Conservation (phyloP, 1,140 invertebrate species). For the Drosophila fuyamai region DNA sequence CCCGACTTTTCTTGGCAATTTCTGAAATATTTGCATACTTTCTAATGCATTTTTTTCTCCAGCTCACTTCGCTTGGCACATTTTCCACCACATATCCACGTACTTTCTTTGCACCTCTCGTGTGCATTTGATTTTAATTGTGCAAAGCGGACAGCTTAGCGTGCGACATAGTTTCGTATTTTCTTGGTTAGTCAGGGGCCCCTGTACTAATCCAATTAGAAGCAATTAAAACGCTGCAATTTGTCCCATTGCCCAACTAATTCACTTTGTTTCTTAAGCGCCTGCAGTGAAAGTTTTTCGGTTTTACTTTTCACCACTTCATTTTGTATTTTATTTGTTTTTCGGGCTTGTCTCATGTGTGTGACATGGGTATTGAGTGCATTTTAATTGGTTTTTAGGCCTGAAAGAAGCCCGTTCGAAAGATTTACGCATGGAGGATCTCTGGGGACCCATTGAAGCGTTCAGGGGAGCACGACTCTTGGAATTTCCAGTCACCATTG, state of each 20-base stretch:
- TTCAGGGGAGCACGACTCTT: conserved; percentile 24
- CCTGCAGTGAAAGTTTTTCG: conserved; percentile 73
- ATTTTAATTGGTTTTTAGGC: conserved; percentile 76
- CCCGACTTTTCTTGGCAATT: conserved; percentile 50
- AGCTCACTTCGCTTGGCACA: conserved; percentile 50
- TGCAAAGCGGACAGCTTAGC: conserved; percentile 46
- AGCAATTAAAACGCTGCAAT: conserved; percentile 73
- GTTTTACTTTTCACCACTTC: conserved; percentile 51
- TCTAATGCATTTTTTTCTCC: conserved; percentile 63
- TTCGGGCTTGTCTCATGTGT: conserved; percentile 48
- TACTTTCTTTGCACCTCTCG: conserved; percentile 56
- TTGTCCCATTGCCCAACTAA: conserved; percentile 42
- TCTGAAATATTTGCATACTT: conserved; percentile 80
- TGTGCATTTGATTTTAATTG: conserved; percentile 70
- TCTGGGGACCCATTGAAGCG: conserved; percentile 36
- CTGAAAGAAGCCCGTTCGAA: conserved; percentile 51
- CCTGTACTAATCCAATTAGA: conserved; percentile 76
- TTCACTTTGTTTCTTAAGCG: conserved; percentile 35
- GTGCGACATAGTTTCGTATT: conserved; percentile 79
- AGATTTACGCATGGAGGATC: conserved; percentile 48
- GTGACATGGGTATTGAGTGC: conserved; percentile 68
- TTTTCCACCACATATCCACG: conserved; percentile 44
- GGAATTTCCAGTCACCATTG: conserved; percentile 3
- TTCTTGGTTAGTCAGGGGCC: conserved; percentile 36
- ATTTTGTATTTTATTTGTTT: conserved; percentile 46